Conservation (phyloP, 2,113 vertebrate genomes). For the Tonatia bakeri region DNA sequence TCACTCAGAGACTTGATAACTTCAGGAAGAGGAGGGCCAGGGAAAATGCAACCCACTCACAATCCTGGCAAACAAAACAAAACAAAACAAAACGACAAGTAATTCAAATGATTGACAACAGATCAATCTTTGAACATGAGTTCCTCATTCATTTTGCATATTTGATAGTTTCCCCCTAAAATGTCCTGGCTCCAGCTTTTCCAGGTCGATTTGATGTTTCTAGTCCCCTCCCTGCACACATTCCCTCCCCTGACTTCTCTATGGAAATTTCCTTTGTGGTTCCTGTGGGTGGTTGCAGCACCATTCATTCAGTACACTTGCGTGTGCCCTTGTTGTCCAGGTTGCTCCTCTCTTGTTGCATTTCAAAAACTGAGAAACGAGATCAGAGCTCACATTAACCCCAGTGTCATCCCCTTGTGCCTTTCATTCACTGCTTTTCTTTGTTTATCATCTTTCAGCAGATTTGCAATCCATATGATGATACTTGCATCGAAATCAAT, state of each 20-base stretch:
- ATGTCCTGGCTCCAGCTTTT: neutral
- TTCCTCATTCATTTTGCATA: neutral
- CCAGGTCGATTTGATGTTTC: neutral
- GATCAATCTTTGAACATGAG: neutral
- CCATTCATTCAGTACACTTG: constrained; percentile 11
- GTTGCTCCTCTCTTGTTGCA: constrained; percentile 46
- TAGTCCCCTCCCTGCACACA: neutral
- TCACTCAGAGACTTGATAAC: neutral
- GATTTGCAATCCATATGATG: constrained; percentile 59
- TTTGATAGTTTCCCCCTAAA: neutral
- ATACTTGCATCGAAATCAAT: constrained; percentile 60
- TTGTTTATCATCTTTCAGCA: constrained; percentile 67
- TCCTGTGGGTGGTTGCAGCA: neutral
- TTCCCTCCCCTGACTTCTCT: neutral
- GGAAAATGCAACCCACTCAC: neutral
- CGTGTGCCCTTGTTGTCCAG: constrained; percentile 49
- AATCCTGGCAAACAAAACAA: neutral
- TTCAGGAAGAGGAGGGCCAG: neutral
- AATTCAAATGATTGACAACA: neutral
- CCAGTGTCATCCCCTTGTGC: constrained; percentile 20
- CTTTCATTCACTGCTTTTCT: constrained; percentile 46
- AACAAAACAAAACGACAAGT: neutral
- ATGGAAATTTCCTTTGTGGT: neutral
- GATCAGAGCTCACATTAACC: constrained; percentile 63
- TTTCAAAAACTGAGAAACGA: constrained; percentile 60